Percentiles rank a stretch among this genome's conserved stretches.
Conservation (phyloP, 2,113 vertebrate species). For the Microcebus murinus region DNA sequence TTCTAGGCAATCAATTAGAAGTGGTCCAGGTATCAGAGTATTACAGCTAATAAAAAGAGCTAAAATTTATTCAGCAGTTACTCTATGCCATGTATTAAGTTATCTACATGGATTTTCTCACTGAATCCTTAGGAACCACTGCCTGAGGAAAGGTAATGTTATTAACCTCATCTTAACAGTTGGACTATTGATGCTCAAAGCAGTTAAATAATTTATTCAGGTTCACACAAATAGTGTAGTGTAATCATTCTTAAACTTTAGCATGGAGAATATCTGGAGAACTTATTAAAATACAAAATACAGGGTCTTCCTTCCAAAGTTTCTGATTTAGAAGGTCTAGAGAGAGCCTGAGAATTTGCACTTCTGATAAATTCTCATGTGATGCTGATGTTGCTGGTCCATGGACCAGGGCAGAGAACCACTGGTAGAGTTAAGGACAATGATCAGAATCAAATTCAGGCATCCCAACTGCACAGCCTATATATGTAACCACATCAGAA, state of each 20-base stretch:
- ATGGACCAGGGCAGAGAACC: neutral
- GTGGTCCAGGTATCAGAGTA: neutral
- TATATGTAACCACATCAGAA: too few species aligned
- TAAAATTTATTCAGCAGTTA: neutral
- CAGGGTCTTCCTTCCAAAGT: neutral
- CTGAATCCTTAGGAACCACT: neutral
- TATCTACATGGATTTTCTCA: neutral
- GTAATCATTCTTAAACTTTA: neutral
- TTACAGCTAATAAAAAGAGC: neutral
- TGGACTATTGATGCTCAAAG: neutral
- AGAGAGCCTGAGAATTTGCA: neutral
- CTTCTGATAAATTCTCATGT: neutral
- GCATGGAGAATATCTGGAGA: neutral
- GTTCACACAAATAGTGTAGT: neutral
- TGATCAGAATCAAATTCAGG: neutral
- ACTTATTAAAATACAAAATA: neutral
- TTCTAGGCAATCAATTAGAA: neutral
- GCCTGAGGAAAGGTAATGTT: neutral
- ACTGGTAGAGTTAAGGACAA: neutral
- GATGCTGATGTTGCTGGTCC: neutral
- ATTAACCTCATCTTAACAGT: neutral
- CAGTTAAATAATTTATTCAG: neutral
- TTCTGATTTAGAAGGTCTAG: neutral
- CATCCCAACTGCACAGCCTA: neutral
- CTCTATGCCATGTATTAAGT: neutral